A percentile compares a stretch with the other conserved stretches of the same genome.
Evolutionary conservation across 2,113 vertebrate genomes (phyloP).

Genomic region (Urocynchramus pylzowi): DNA sequence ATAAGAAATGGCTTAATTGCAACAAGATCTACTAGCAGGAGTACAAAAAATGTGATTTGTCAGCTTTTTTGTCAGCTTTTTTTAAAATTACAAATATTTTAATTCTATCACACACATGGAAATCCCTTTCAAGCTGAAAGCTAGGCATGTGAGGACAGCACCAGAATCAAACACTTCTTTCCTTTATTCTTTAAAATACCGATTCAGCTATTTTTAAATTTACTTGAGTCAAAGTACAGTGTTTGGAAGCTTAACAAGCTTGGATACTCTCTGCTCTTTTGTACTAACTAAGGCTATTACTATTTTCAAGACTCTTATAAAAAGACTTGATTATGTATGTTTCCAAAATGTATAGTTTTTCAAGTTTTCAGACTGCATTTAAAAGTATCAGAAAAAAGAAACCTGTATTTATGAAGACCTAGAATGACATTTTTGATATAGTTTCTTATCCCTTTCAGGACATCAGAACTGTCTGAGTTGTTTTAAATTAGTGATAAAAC

Average conservation of each 20-base stretch:
- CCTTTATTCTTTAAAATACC: background rate
- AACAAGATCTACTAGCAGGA: background rate
- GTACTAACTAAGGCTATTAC: background rate
- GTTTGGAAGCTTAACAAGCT: background rate
- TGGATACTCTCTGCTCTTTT: background rate
- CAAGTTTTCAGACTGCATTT: background rate
- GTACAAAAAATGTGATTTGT: background rate
- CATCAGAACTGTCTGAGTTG: background rate
- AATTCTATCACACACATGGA: background rate
- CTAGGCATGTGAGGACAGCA: background rate
- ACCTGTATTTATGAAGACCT: background rate
- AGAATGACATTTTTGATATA: background rate
- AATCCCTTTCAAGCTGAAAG: constrained; percentile 7
- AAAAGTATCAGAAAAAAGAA: background rate
- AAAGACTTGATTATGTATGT: background rate
- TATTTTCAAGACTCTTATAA: background rate
- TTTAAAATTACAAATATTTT: background rate
- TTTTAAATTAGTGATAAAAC: background rate
- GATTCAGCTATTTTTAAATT: constrained; percentile 29
- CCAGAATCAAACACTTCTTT: background rate
- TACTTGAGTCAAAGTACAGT: background rate
- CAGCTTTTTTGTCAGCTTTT: background rate
- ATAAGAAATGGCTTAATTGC: background rate
- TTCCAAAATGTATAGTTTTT: background rate
- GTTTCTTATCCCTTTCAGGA: background rate